Evolutionary conservation across 2,797 vertebrate species (phyloP), one percentile per base, ranked within the genome.

Genomic region (Hoplostethus mediterraneus): DNA sequence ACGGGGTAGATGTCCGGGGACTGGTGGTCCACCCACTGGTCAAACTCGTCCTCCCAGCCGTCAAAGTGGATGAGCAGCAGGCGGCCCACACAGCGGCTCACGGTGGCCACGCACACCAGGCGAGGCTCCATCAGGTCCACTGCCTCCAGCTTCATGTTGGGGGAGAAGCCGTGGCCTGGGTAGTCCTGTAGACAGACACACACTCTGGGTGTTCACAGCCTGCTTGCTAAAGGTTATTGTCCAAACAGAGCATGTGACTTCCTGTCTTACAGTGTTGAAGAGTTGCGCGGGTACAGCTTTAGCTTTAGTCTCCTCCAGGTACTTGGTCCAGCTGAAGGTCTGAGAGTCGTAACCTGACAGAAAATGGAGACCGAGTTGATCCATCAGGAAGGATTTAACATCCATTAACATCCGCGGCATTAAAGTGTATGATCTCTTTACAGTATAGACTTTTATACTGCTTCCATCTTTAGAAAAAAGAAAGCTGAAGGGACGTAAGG

Each of bases 51-150:
- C 71, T 98, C 97, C 97, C 98, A 99, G 87, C 97, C 98, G 0
- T 99, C 98, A 0, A 99, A 99, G 85, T 99, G 97, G 72, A 99
- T 95, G 36, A 97, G 95, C 51, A 99, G 95, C 55, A 99, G 95
- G 3, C 97, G 95, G 0, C 96, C 95, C 2, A 97, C 95, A 2
- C 93, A 95, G 0, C 94, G 95, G 82, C 92, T 95, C 79, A 99
- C 96, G 0, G 97, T 99, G 89, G 98, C 98, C 60, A 98, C 98
- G 0, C 98, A 99, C 84, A 99, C 96, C 55, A 99, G 95, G 1
- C 97, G 94, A 0, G 98, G 98, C 83, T 99, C 97, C 97, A 99
- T 98, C 88, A 99, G 86, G 90, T 99, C 98, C 79, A 97, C 97
- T 0, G 98, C 98, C 91, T 99, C 98, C 69, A 99, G 93, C 93